Evolutionary conservation across 2,113 vertebrate species (phyloP), one percentile per base, ranked within the genome.

Genomic region (Paramisgurnus dabryanus): DNA sequence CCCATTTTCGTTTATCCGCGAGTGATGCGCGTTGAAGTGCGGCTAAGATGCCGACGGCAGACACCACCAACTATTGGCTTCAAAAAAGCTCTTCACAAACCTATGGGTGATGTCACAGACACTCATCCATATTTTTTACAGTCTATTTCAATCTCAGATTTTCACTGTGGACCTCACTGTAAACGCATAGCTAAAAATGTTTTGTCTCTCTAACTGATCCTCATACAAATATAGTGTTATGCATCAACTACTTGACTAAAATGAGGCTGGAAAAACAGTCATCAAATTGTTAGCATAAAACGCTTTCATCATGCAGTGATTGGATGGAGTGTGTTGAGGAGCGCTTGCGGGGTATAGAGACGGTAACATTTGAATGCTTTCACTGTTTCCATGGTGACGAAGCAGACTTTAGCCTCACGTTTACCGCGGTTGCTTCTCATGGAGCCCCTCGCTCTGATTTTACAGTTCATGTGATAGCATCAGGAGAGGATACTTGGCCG

Each of bases 371-470:
- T 82, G 71, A 78, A 69, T 81, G 86, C 75, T 89, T 85, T 85
- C 84, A 76, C 80, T 84, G 86, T 88, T 87, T 83, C 88, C 87
- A 88, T 89, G 85, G 87, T 61, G 83, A 88, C 82, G 27, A 34
- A 34, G 70, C 69, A 76, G 82, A 80, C 63, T 87, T 85, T 75
- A 80, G 74, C 81, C 69, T 82, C 70, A 64, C 70, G 83, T 77
- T 43, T 70, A n/a, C 73, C 71, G 72, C 63, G 34, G 53, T 49
- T 73, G 71, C 27, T 66, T 40, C 43, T 55, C 50, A 73, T 75
- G 73, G 41, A 57, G 43, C 45, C 53, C 82, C 81, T 80, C 45
- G 34, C 82, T 82, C 84, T 18, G 80, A 76, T 67, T 86, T 84
- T 66, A 85, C 73, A 77, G 76, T 80, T 76, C 78, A 85, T 72